Base-by-base conservation (phyloP, 2,888 invertebrate species). In the Phytoseiulus persimilis region DNA sequence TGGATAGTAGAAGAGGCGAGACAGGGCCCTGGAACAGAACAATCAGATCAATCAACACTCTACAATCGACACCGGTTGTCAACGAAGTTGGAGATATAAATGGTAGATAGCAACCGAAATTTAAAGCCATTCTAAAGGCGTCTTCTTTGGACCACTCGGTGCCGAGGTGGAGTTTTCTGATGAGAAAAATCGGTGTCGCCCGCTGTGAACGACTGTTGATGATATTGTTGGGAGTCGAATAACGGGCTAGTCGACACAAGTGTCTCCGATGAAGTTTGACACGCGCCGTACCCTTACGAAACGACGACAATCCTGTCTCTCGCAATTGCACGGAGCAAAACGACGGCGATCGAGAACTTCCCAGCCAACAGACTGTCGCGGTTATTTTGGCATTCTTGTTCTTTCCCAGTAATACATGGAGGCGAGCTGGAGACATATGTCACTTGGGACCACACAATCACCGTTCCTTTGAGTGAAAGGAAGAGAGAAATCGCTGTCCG, bases 1-100 rank as follows among this genome's bases (percentile, higher is more conserved):
- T 45, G 87, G 87, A 33, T 87, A 87, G 87, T 87, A 87, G 33
- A 31, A 87, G 32, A 87, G 33, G 45, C 87, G 87, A 14, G 87
- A 39, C 9, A 87, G 39, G 87, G 87, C 87, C 87, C 87, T 87
- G 45, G 33, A n/a, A 33, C 9, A 32, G 39, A 87, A n/a, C 32
- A 87, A 33, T 87, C n/a, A 33, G 39, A 87, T n/a, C 87, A 87
- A 23, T 39, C 9, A n/a, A 84, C 28, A 84, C 9, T 46, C 65
- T 6, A 28, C 65, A 65, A 65, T 65, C 28, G 65, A 65, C 23
- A 14, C 18, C 65, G 28, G 65, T 65, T 65, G 65, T 65, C 23
- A 65, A 65, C 65, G 18, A 65, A 65, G 2, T 9, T 39, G 9
- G 65, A 65, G 65, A 39, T 39, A 39, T 39, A n/a, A n/a, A 39